Conservation (phyloP, 2,797 vertebrate species). For the Chrosomus eos region DNA sequence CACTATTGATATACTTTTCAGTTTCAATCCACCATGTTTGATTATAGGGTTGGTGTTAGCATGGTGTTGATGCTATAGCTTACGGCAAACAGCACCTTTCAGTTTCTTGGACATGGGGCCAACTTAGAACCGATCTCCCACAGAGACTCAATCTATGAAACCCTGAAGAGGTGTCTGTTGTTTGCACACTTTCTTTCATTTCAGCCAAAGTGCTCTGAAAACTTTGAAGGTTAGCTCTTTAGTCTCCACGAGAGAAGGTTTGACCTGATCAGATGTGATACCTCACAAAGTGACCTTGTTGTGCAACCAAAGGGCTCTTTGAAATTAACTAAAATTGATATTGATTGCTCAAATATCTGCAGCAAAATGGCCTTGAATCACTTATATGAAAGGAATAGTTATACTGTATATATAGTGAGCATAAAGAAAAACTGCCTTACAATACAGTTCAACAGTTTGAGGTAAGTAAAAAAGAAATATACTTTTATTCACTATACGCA, state of each 20-base stretch:
- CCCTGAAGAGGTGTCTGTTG: neutral
- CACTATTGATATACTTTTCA: neutral
- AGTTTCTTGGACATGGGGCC: neutral
- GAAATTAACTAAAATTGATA: neutral
- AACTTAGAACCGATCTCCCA: neutral
- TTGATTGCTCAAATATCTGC: neutral
- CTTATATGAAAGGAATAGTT: neutral
- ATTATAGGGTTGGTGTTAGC: neutral
- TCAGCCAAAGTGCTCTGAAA: neutral
- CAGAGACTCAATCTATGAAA: constrained; percentile 11
- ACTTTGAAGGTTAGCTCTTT: neutral
- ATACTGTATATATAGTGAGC: neutral
- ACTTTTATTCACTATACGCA: neutral
- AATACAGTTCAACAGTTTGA: neutral
- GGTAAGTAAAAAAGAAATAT: no score
- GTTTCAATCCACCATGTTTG: neutral
- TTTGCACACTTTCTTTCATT: constrained; percentile 9
- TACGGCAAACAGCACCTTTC: neutral
- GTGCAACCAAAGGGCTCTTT: neutral
- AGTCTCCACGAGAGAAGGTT: neutral
- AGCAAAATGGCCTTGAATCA: neutral
- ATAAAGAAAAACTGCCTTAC: neutral
- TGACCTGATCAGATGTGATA: neutral
- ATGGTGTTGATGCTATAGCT: neutral
- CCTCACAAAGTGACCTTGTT: neutral